A percentile compares a stretch with the other conserved stretches of the same genome.
These are phyloP conservation scores for Scotopteryx bipunctaria DNA, from an alignment of 2,888 invertebrate species.

Conservation along the genomic window DNA sequence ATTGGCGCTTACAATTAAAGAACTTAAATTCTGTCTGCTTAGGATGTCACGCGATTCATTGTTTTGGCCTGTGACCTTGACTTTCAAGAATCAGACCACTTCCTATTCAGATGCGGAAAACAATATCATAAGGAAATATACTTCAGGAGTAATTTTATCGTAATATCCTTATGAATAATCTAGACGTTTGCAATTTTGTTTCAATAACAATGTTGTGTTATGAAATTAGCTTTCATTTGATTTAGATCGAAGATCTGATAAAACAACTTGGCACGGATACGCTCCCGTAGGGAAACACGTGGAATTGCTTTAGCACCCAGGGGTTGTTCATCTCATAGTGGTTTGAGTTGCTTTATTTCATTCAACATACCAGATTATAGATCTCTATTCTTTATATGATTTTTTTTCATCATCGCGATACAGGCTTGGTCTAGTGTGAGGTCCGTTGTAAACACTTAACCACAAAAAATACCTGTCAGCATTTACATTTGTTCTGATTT, in stretches of 20 bases:
- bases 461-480: no score
- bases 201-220: slow-evolving; percentile 8
- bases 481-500: no score
- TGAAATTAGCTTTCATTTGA: slow-evolving; percentile 1
- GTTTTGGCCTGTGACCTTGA: slow-evolving; percentile 13
- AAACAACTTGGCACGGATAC: slow-evolving; percentile 19
- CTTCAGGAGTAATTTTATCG: background rate
- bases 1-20: slow-evolving; percentile 31
- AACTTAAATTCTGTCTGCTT: slow-evolving; percentile 20
- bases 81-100: slow-evolving; percentile 5
- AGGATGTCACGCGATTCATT: slow-evolving; percentile 33
- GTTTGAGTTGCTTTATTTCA: slow-evolving; percentile 20
- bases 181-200: background rate
- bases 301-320: slow-evolving; percentile 16
- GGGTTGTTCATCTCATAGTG: slow-evolving; percentile 1
- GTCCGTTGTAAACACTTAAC: no score
- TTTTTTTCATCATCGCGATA: no score
- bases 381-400: background rate
- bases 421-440: no score
- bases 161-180: slow-evolving; percentile 1
- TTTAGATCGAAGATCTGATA: slow-evolving; percentile 16
- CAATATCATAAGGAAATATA: background rate
- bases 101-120: background rate
- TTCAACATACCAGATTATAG: slow-evolving; percentile 1
- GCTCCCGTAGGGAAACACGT: slow-evolving; percentile 14